Percentiles rank a stretch among this genome's conserved stretches.
These are phyloP conservation scores for Beroe forskalii DNA, from an alignment of 37 sponge, comb jelly and placozoan species.

Conservation along the genomic window DNA sequence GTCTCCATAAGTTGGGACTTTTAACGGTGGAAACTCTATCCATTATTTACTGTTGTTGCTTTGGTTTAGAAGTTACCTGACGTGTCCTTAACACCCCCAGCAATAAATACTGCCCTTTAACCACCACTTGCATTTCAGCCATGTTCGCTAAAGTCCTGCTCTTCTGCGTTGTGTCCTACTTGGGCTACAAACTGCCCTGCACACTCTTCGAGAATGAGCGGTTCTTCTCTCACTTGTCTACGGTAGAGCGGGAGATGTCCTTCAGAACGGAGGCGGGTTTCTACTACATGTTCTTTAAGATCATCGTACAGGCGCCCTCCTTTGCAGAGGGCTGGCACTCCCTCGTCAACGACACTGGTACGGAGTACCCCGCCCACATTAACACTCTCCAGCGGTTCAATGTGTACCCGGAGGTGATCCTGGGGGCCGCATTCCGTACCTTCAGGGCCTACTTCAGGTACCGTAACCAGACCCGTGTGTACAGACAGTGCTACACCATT, in stretches of 20 bases:
- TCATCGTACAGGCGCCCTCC: slow-evolving; percentile 71
- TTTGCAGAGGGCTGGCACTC: slow-evolving; percentile 68
- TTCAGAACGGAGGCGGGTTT: slow-evolving; percentile 95
- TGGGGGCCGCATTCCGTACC: slow-evolving; percentile 73
- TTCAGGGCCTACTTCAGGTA: slow-evolving; percentile 10
- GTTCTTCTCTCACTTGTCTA: slow-evolving; percentile 87
- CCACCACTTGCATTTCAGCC: neutral
- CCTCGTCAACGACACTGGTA: slow-evolving; percentile 76
- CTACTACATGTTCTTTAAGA: slow-evolving; percentile 98
- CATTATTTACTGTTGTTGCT: slow-evolving; percentile 40
- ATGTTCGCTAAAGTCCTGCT: neutral
- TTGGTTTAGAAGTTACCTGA: no score
- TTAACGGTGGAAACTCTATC: neutral
- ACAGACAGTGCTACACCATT: slow-evolving; percentile 72
- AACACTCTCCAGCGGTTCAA: slow-evolving; percentile 94
- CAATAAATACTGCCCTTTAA: no score
- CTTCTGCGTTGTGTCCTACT: neutral
- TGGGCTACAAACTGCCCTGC: slow-evolving; percentile 65
- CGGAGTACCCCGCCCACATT: slow-evolving; percentile 86
- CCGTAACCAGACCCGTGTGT: neutral
- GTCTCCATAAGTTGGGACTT: no score
- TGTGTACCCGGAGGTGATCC: slow-evolving; percentile 85
- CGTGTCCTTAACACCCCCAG: no score
- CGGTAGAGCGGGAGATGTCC: slow-evolving; percentile 88
- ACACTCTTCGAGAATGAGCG: slow-evolving; percentile 89